Evolutionary conservation across 2,888 invertebrate species (phyloP).

Genomic region (Sturmia bella): DNA sequence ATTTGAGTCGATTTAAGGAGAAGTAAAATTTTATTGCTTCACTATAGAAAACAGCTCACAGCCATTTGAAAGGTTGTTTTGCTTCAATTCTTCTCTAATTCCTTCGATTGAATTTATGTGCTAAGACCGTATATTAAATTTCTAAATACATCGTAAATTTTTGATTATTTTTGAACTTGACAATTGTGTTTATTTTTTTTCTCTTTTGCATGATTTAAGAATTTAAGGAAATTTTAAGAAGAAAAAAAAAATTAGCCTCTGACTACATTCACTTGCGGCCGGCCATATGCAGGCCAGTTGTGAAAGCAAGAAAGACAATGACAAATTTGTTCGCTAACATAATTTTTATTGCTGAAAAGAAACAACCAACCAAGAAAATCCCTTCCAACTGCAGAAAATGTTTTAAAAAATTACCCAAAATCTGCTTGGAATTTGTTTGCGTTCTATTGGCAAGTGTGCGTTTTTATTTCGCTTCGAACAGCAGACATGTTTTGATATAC

Average conservation of each 20-base stretch:
- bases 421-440: slow-evolving; percentile 61
- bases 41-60: slow-evolving; percentile 30
- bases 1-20: slow-evolving; percentile 37
- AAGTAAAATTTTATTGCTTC: slow-evolving; percentile 61
- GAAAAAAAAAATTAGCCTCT: slow-evolving; percentile 2
- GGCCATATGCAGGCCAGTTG: slow-evolving; percentile 27
- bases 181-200: slow-evolving; percentile 35
- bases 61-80: slow-evolving; percentile 42
- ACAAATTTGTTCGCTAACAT: slow-evolving; percentile 64
- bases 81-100: not conserved
- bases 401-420: slow-evolving; percentile 44
- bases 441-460: slow-evolving; percentile 51
- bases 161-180: slow-evolving; percentile 62
- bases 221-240: slow-evolving; percentile 13
- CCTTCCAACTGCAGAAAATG: slow-evolving; percentile 17
- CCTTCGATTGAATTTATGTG: slow-evolving; percentile 19
- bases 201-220: slow-evolving; percentile 40
- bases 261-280: slow-evolving; percentile 7
- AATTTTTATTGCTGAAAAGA: slow-evolving; percentile 47
- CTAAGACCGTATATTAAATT: slow-evolving; percentile 53
- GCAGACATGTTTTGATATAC: slow-evolving; percentile 47
- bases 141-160: slow-evolving; percentile 61
- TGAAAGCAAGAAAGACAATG: slow-evolving; percentile 42
- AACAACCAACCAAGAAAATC: slow-evolving; percentile 26
- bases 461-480: slow-evolving; percentile 39